Base-by-base conservation (phyloP, 2,113 vertebrate species). In the Deroptyus accipitrinus region DNA sequence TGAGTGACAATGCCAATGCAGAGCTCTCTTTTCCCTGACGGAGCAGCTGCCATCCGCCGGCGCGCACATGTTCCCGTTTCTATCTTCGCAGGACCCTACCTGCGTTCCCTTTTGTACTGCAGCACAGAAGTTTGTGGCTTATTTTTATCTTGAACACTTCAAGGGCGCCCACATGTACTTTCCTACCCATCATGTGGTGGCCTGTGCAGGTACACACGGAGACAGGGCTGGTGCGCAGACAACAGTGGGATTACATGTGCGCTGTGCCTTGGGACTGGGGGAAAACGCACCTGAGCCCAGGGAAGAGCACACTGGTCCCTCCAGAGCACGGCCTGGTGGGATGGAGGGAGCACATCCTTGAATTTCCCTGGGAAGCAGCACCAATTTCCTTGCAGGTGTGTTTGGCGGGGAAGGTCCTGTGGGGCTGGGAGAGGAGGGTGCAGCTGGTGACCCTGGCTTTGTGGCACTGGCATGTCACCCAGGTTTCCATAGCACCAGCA, bases 401-500 rank as follows among this genome's bases (percentile, higher is more conserved):
- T 70, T 69, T 44, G 49, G 25, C 57, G 93, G 19, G 37, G 54
- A 76, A 74, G 8, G 19, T 59, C 49, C 30, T 28, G 20, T 27
- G 70, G 16, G 76, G 44, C 57, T 57, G 37, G 61, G 70, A 85
- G 77, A 76, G 67, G 46, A 86, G 55, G 73, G 69, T 88, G 76
- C 88, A 93, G 85, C 91, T 89, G 94, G 82, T 95, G 83, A 62
- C 82, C 61, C 41, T 46, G 76, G 66, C 81, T 94, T 94, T 97
- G 94, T 94, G 88, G 91, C 77, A 62, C 61, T 92, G 86, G 83
- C 88, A 68, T 88, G 78, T 94, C 91, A 86, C 75, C 48, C 68
- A 62, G 64, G 95, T 97, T 97, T 88, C 94, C 95, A 97, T 96
- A 95, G 96, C 88, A 96, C 86, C 96, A 89, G 95, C 83, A 97